phyloP scores from a whole-genome alignment of 2,888 invertebrate genomes.

The Andrena praecox region DNA sequence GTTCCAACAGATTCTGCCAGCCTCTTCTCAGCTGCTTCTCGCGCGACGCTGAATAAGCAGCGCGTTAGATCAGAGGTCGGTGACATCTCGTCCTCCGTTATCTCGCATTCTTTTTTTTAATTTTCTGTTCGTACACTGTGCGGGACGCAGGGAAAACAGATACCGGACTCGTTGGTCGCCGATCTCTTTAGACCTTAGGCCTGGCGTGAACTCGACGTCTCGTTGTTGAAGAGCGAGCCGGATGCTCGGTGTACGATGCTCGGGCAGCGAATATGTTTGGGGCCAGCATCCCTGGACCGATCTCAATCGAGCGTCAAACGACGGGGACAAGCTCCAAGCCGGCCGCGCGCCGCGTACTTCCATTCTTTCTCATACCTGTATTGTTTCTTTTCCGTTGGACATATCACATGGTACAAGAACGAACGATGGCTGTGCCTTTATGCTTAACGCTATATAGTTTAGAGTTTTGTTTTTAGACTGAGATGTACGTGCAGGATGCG shows the following conservation, averaged over 20 bases:
- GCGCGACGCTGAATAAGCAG: neutral
- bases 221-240: slow-evolving; percentile 17
- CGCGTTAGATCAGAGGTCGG: slow-evolving; percentile 23
- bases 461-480: slow-evolving; percentile 38
- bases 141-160: slow-evolving; percentile 38
- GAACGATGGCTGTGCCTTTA: slow-evolving; percentile 66
- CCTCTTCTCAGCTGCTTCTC: slow-evolving; percentile 14
- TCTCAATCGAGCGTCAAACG: slow-evolving; percentile 2
- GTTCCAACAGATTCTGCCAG: neutral
- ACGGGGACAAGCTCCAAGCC: slow-evolving; percentile 36
- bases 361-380: slow-evolving; percentile 21
- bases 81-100: slow-evolving; percentile 5
- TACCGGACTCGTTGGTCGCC: slow-evolving; percentile 8
- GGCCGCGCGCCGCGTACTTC: slow-evolving; percentile 6
- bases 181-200: slow-evolving; percentile 37
- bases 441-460: slow-evolving; percentile 56
- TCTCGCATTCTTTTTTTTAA: slow-evolving; percentile 15
- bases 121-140: slow-evolving; percentile 37
- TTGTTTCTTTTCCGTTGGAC: slow-evolving; percentile 41
- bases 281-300: slow-evolving; percentile 10
- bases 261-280: slow-evolving; percentile 53
- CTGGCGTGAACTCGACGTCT: slow-evolving; percentile 25
- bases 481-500: slow-evolving; percentile 16
- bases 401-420: slow-evolving; percentile 35
- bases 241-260: slow-evolving; percentile 24